These are phyloP conservation scores for Thera obeliscata DNA, from an alignment of 2,888 invertebrate genomes.

Conservation along the genomic window DNA sequence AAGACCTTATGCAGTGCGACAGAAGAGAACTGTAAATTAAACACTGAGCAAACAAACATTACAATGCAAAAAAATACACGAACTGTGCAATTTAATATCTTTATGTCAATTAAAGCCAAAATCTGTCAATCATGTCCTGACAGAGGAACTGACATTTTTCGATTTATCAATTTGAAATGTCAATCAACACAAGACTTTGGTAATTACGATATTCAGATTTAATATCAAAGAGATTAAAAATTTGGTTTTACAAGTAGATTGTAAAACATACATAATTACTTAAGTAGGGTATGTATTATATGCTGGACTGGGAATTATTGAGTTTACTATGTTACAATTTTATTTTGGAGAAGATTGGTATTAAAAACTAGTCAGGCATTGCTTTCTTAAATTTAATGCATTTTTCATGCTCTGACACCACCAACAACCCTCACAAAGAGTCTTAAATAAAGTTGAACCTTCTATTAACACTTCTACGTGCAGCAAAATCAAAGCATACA, in stretches of 20 bases:
- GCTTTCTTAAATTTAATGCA: no score
- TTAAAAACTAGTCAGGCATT: no score
- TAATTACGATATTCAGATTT: constrained; percentile 25
- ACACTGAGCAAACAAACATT: background rate
- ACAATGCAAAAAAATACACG: no score
- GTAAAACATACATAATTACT: no score
- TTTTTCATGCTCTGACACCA: no score
- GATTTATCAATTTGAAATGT: constrained; percentile 50
- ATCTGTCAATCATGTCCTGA: constrained; percentile 70
- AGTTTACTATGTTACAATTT: no score
- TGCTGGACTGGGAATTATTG: no score
- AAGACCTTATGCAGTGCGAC: no score
- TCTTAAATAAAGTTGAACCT: constrained; percentile 3
- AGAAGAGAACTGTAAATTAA: no score
- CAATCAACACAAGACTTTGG: constrained; percentile 33
- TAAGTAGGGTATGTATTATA: no score
- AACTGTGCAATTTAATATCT: constrained; percentile 62
- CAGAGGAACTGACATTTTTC: constrained; percentile 54
- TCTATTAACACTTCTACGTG: constrained; percentile 1
- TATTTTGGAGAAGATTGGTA: no score
- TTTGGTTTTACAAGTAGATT: background rate
- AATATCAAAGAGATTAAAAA: constrained; percentile 9
- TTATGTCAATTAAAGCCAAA: constrained; percentile 74
- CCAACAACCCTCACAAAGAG: no score
- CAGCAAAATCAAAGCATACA: constrained; percentile 57